Evolutionary conservation across 2,888 invertebrate species (phyloP).

Genomic region (Protophormia terraenovae): DNA sequence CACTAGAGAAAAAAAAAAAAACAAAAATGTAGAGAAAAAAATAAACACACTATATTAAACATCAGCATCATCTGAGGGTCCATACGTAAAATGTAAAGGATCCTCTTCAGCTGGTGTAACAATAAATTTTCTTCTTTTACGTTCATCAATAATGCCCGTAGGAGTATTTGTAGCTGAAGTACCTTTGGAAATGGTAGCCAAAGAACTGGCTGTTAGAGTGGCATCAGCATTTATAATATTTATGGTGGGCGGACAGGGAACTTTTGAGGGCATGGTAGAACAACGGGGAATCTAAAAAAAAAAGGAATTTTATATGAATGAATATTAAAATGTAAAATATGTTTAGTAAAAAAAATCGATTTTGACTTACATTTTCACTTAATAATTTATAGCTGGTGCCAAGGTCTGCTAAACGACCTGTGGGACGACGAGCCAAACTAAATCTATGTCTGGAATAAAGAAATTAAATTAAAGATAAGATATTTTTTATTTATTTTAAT

Average conservation of each 20-base stretch:
- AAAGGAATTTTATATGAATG: neutral
- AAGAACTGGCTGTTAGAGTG: conserved; percentile 20
- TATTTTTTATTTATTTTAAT: neutral
- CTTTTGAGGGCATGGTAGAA: conserved; percentile 71
- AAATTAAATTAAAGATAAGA: neutral
- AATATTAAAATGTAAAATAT: too few relatives aligned
- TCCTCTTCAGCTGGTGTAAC: conserved; percentile 71
- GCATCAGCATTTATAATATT: conserved; percentile 32
- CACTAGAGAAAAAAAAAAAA: neutral
- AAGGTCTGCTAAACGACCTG: conserved; percentile 44
- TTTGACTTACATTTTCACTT: conserved; percentile 63
- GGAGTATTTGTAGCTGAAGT: conserved; percentile 44
- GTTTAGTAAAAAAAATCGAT: neutral
- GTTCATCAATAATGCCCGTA: conserved; percentile 48
- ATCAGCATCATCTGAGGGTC: conserved; percentile 52
- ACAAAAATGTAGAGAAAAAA: neutral
- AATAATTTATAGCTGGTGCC: conserved; percentile 57
- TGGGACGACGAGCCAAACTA: conserved; percentile 68
- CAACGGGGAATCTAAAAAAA: conserved; percentile 69
- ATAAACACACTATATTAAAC: conserved; percentile 23
- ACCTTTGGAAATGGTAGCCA: conserved; percentile 1
- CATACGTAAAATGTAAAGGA: conserved; percentile 40
- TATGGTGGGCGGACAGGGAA: conserved; percentile 23
- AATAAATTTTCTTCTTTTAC: conserved; percentile 69
- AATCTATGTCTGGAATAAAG: conserved; percentile 52